Base-by-base conservation (phyloP, 2,888 invertebrate genomes). In the Drosophila kanekoi region DNA sequence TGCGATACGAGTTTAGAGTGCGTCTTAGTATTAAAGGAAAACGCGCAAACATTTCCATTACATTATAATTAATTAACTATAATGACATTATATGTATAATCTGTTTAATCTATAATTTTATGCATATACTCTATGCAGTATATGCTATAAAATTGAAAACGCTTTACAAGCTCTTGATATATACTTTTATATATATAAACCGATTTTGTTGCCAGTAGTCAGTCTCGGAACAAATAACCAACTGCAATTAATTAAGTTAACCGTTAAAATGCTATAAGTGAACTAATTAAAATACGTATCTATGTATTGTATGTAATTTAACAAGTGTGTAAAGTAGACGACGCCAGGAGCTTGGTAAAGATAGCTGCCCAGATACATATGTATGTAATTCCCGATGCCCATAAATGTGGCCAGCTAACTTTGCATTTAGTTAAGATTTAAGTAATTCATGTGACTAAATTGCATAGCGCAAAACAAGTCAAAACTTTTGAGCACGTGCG, bases 121-220 rank as follows among this genome's bases (percentile, higher is more conserved):
- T 35, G 61, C 47, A 76, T 70, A 58, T 71, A 58, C 51, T 51
- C 20, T 8, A 47, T 43, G 45, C 54, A 37, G 53, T 68, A 49
- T 57, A 69, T 52, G 45, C 54, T 51, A 43, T 51, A 63, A 48
- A 59, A 60, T 57, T 63, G 47, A 38, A 59, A 72, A 77, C 65
- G 77, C 77, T 73, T 73, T 77, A 77, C 67, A 70, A 53, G 73
- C 78, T 70, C 68, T 68, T 72, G 77, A 77, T 66, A 63, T 82
- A 82, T 59, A 69, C 56, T 52, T 64, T 20, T 37, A 38, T 6
- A 38, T 28, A 58, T 44, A 56, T 51, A 53, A 72, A 78, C 78
- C 83, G 77, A 87, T 85, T 79, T 87, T 78, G 87, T 85, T 85
- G 84, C 88, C 84, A 85, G 73, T 87, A 84, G 82, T 82, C 79